Conservation (phyloP, 2,888 invertebrate genomes). For the Tetrapedia diversipes region DNA sequence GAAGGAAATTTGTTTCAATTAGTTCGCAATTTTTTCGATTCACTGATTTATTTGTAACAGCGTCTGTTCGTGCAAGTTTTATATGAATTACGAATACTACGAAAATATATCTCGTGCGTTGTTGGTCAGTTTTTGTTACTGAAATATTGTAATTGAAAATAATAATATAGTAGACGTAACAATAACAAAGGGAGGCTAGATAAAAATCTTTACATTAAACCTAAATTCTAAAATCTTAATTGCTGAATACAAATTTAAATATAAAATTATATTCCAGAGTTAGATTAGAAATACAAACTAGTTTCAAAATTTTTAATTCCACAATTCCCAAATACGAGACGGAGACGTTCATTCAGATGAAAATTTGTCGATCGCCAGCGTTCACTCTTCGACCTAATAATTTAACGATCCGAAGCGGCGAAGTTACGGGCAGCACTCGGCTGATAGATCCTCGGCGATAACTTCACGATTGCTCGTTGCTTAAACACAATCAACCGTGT, state of each 20-base stretch:
- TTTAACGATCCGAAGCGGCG: not conserved
- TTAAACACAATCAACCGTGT: constrained; percentile 2
- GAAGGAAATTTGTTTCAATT: no score
- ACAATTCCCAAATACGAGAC: no score
- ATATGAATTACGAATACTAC: no score
- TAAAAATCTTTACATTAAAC: no score
- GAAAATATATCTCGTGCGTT: not conserved
- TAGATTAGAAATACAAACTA: no score
- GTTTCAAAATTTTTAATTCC: no score
- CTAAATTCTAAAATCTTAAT: not conserved
- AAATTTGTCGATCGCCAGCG: not conserved
- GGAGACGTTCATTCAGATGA: no score
- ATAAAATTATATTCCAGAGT: no score
- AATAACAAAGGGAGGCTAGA: no score
- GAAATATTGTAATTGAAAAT: not conserved
- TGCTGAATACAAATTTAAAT: not conserved
- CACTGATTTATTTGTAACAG: no score
- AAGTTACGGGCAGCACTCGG: not conserved
- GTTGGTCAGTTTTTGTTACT: not conserved
- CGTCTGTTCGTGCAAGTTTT: no score
- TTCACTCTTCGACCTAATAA: not conserved
- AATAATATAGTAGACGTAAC: not conserved
- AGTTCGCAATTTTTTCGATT: no score
- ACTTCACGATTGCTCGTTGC: constrained; percentile 7
- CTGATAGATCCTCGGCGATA: not conserved